Percentiles rank a stretch among this genome's conserved stretches.
These are phyloP conservation scores for Myoxocephalus aenaeus DNA, from an alignment of 2,797 vertebrate genomes.

Conservation along the genomic window DNA sequence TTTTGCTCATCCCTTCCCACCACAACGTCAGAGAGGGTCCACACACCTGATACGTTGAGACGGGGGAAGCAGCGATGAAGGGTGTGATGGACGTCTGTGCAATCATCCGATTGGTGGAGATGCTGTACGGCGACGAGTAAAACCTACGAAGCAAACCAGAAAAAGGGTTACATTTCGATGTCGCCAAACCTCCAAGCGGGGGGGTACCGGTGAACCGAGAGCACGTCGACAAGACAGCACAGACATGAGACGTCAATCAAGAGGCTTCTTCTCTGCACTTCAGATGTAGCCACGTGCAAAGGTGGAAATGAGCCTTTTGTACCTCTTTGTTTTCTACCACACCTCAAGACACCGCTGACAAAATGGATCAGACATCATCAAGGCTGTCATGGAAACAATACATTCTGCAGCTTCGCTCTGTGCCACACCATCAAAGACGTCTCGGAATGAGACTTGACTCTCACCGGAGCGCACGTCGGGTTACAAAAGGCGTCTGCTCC, in stretches of 20 bases:
- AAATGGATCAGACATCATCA: conserved; percentile 66
- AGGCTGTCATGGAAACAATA: conserved; percentile 68
- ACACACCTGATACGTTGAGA: conserved; percentile 99
- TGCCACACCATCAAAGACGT: conserved; percentile 56
- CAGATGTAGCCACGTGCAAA: conserved; percentile 23
- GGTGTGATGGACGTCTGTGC: conserved; percentile 99
- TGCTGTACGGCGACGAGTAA: conserved; percentile 99
- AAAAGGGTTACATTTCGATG: conserved; percentile 8
- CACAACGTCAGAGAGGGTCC: not conserved
- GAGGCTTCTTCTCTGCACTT: not conserved
- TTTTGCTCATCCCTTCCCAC: not conserved
- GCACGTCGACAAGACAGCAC: not conserved
- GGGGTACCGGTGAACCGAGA: not conserved
- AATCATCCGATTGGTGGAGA: conserved; percentile 99
- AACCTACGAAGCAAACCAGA: conserved; percentile 87
- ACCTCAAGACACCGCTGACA: conserved; percentile 53
- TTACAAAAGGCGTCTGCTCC: conserved; percentile 59
- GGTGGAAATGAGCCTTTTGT: conserved; percentile 44
- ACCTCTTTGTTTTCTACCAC: conserved; percentile 40
- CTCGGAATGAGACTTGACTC: conserved; percentile 62
- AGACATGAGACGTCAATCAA: not conserved
- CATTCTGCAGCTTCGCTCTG: conserved; percentile 63
- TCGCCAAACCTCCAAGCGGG: not conserved
- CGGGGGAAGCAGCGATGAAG: conserved; percentile 98
- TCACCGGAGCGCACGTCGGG: conserved; percentile 48